Evolutionary conservation across 2,113 vertebrate genomes (phyloP), one percentile per base, ranked within the genome.

Genomic region (Lichenostomus cassidix): DNA sequence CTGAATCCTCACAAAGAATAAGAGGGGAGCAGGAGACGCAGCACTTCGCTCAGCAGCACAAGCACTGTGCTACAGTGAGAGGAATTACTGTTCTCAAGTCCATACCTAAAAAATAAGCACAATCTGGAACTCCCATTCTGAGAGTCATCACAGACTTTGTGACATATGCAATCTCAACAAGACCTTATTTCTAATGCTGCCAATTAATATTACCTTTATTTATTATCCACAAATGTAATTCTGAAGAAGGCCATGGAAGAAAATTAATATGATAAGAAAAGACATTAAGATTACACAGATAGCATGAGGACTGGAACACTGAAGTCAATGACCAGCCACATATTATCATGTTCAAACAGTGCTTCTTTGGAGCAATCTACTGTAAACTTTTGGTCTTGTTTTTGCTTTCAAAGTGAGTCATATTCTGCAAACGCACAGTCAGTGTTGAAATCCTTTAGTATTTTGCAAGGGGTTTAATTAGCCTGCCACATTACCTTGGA

Each of bases 401-500:
- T 78, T 86, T 92, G 65, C 67, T 94, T 86, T 90, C 73, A 63
- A 87, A 90, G 71, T 83, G 91, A 95, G 50, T 91, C 44, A 90
- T n/a, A 77, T 76, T 95, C 75, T 88, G 62, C 60, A 95, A 87
- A 94, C 2, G 6, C 53, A 91, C 27, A 24, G 56, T 74, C 4
- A 5, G 81, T 90, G 87, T 64, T 77, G 93, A 92, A 97, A 93
- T 56, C 64, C 65, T 90, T 81, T 11, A 83, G 44, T 35, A 60
- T 82, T 82, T 93, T 97, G 63, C 79, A 85, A 96, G 77, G 76
- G 63, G 33, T 95, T 96, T 94, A 96, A 95, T 95, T 82, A 96
- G 73, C 29, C 77, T 76, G 73, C 70, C 55, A 62, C 91, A 68
- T 97, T 99, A 99, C 99, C 99, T 99, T 86, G 99, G 99, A 85